Percentiles rank a stretch among this genome's conserved stretches.
phyloP scores from a whole-genome alignment of 2,113 vertebrate species.

The Gallinago undulata region DNA sequence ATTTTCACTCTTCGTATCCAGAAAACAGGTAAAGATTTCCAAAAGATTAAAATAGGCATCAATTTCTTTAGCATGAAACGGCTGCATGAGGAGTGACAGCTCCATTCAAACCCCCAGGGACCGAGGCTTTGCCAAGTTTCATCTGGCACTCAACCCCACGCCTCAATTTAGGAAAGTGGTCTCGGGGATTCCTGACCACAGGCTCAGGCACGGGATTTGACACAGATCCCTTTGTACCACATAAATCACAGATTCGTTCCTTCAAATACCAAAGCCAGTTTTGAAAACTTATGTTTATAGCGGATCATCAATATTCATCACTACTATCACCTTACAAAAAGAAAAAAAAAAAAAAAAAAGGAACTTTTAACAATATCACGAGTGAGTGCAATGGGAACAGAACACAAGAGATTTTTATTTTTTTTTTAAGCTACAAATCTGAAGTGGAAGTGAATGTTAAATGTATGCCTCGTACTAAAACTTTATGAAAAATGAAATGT shows the following conservation, averaged over 20 bases:
- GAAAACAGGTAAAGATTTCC: slow-evolving; percentile 26
- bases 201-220: slow-evolving; percentile 10
- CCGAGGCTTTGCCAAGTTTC: slow-evolving; percentile 36
- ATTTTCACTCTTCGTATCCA: slow-evolving; percentile 19
- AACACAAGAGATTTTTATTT: slow-evolving; percentile 9
- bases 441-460: slow-evolving; percentile 76
- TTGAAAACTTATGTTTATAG: slow-evolving; percentile 57
- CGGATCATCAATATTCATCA: slow-evolving; percentile 53
- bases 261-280: slow-evolving; percentile 42
- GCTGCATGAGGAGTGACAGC: slow-evolving; percentile 24
- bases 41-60: slow-evolving; percentile 23
- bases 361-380: slow-evolving; percentile 46
- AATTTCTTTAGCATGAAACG: not conserved
- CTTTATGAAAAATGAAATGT: slow-evolving; percentile 81
- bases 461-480: slow-evolving; percentile 69
- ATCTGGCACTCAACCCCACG: slow-evolving; percentile 4
- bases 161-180: slow-evolving; percentile 22
- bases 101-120: slow-evolving; percentile 34
- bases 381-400: slow-evolving; percentile 56
- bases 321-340: not conserved
- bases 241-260: slow-evolving; percentile 50
- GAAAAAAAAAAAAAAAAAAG: not conserved
- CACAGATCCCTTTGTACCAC: slow-evolving; percentile 38
- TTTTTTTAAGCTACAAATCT: slow-evolving; percentile 64
- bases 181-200: slow-evolving; percentile 23